A percentile compares a stretch with the other conserved stretches of the same genome.
Evolutionary conservation across 2,113 vertebrate species (phyloP).

Genomic region (Seriola quinqueradiata): DNA sequence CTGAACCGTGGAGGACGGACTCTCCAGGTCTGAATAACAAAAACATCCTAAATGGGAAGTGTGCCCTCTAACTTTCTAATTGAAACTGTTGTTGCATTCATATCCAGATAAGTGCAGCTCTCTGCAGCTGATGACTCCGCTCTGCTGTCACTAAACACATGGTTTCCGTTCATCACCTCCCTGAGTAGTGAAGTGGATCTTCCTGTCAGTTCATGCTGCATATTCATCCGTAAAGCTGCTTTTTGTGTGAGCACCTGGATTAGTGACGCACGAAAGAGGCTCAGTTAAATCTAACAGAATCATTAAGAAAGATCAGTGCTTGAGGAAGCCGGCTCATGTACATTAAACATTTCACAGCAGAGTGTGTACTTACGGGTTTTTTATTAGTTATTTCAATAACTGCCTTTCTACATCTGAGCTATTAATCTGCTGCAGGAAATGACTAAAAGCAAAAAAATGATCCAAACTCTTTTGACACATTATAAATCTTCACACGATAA

Average conservation of each 20-base stretch:
- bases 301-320: constrained; percentile 4
- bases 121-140: constrained; percentile 35
- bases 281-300: background rate
- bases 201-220: constrained; percentile 44
- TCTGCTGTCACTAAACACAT: constrained; percentile 12
- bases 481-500: no score
- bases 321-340: constrained; percentile 11
- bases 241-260: constrained; percentile 73
- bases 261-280: constrained; percentile 16
- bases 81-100: constrained; percentile 56
- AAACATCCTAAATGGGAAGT: constrained; percentile 41
- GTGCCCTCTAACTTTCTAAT: constrained; percentile 30
- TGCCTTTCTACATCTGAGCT: constrained; percentile 30
- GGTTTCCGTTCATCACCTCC: constrained; percentile 49
- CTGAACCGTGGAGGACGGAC: constrained; percentile 45
- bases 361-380: constrained; percentile 11
- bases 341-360: background rate
- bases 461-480: no score
- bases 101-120: constrained; percentile 35
- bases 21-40: constrained; percentile 46
- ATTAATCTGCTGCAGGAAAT: constrained; percentile 13
- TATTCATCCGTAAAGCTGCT: constrained; percentile 45
- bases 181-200: constrained; percentile 17
- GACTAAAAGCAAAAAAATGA: background rate
- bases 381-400: constrained; percentile 5